Evolutionary conservation across 2,797 vertebrate species (phyloP), one percentile per base, ranked within the genome.

Genomic region (Enteromius mattozi): DNA sequence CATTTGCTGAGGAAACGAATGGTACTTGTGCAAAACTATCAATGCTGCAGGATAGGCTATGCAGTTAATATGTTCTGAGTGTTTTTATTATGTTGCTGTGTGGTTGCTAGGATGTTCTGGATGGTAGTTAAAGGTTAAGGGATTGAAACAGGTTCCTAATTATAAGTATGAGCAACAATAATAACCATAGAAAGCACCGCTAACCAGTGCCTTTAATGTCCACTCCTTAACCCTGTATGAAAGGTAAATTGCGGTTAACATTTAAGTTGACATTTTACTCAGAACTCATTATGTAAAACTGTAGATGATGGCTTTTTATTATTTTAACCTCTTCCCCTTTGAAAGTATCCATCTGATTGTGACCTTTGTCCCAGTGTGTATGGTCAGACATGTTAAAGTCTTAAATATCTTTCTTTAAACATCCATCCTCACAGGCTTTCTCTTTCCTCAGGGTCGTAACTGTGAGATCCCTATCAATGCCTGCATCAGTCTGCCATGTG

Each of bases 401-500:
- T n/a, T n/a, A 21, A 47, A 45, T 59, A 42, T 42, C 21, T 61
- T 27, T 70, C 75, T 42, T 19, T 59, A 40, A 51, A 45, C 21
- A 30, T 63, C 75, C 63, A 6, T 61, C 3, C 66, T 59, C 24
- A 37, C 27, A 68, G 14, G 14, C 16, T 42, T 51, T 72, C 21
- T 51, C 40, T 45, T 35, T 71, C 75, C 59, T 51, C 87, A 99
- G 98, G 98, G 98, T 89, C 96, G 92, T 89, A 96, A 98, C 93
- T 99, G 98, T 92, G 95, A 96, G 19, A 85, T 95, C n/a, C 95
- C 96, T 83, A 96, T 99, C 92, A 98, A 99, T 75, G 95, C 97
- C 85, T 99, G 98, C 72, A 93, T 99, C 88, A 97, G 96, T 90
- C 96, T 95, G 86, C 97, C 97, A 2, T 99, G 98, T 87, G 90